A percentile compares a stretch with the other conserved stretches of the same genome.
These are phyloP conservation scores for Nemotelus pantherinus DNA, from an alignment of 2,888 invertebrate species.

Conservation along the genomic window DNA sequence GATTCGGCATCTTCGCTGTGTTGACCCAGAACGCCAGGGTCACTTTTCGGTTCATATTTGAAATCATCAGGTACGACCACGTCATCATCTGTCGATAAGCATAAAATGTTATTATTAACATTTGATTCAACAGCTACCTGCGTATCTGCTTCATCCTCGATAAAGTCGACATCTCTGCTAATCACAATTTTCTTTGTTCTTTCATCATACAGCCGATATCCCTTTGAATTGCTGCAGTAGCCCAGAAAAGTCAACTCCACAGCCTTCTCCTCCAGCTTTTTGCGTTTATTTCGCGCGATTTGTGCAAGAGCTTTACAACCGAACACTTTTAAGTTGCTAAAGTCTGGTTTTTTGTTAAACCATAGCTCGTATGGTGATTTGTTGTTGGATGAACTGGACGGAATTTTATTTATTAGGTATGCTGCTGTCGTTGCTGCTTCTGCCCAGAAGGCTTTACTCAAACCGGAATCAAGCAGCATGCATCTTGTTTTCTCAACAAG, in stretches of 20 bases:
- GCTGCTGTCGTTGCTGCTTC: neutral
- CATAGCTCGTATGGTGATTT: neutral
- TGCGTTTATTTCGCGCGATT: slow-evolving; percentile 28
- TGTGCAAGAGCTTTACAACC: slow-evolving; percentile 4
- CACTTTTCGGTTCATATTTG: neutral
- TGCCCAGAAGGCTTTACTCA: slow-evolving; percentile 15
- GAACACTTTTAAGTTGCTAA: slow-evolving; percentile 19
- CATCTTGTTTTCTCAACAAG: slow-evolving; percentile 53
- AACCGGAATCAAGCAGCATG: slow-evolving; percentile 48
- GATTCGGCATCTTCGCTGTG: neutral
- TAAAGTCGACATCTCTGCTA: slow-evolving; percentile 29
- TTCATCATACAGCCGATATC: slow-evolving; percentile 1
- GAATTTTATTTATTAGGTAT: neutral
- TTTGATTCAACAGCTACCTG: neutral
- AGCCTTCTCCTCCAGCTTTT: slow-evolving; percentile 47
- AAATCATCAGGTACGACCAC: too few relatives aligned
- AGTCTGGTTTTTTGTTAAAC: slow-evolving; percentile 7
- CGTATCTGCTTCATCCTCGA: neutral
- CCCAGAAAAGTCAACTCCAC: slow-evolving; percentile 23
- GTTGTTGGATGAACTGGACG: neutral
- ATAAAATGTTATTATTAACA: neutral
- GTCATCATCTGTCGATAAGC: too few relatives aligned
- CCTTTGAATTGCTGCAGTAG: neutral
- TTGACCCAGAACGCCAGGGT: neutral
- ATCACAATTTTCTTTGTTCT: neutral